Conservation (phyloP, 2,888 invertebrate species). For the Hecatera dysodea region DNA sequence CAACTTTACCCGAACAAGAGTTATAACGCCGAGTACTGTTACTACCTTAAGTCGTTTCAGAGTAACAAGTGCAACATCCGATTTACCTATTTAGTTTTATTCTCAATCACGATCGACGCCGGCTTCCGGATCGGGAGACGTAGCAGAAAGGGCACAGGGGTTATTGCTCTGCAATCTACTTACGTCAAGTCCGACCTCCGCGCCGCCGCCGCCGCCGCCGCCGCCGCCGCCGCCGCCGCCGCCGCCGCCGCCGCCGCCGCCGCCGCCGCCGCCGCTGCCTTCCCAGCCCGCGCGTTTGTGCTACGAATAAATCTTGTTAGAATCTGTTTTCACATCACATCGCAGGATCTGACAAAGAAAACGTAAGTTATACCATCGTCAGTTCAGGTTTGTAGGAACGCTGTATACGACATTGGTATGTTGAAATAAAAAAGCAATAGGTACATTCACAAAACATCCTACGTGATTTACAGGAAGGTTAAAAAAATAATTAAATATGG, state of each 20-base stretch:
- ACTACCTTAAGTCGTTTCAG: no score
- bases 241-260: not conserved
- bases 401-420: not conserved
- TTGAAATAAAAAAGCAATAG: no score
- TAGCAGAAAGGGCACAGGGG: not conserved
- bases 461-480: no score
- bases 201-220: not conserved
- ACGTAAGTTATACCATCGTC: not conserved
- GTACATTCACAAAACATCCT: no score
- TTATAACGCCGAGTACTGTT: no score
- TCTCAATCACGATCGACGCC: not conserved
- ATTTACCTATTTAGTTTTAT: no score
- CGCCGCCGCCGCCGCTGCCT: not conserved
- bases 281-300: not conserved
- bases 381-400: not conserved
- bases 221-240: not conserved
- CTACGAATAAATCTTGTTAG: not conserved
- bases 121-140: not conserved
- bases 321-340: not conserved
- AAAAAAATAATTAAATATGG: no score
- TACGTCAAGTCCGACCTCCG: constrained; percentile 11
- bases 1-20: no score
- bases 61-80: not conserved
- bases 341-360: not conserved
- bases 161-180: constrained; percentile 12